A percentile compares a stretch with the other conserved stretches of the same genome.
phyloP scores from a whole-genome alignment of 2,888 invertebrate species.

The Seira ritae region DNA sequence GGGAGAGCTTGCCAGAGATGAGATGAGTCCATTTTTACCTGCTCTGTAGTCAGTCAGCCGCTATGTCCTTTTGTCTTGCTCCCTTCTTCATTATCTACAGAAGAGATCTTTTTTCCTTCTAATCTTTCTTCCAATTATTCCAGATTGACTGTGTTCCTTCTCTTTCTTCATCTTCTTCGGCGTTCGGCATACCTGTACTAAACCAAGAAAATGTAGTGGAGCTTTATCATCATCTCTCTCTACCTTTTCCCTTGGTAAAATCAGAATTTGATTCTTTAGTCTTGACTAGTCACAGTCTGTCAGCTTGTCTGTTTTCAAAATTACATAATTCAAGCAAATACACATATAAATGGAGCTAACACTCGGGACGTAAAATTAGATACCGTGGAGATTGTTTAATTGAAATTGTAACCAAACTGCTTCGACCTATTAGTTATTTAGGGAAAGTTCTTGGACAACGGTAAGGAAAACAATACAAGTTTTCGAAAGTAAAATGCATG shows the following conservation, averaged over 20 bases:
- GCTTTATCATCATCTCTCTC: neutral
- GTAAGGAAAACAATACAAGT: no score
- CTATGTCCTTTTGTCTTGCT: slow-evolving; percentile 51
- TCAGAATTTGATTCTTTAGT: neutral
- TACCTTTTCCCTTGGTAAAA: neutral
- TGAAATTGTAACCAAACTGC: no score
- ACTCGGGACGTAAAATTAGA: no score
- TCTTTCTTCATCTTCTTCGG: slow-evolving; percentile 20
- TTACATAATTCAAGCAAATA: no score
- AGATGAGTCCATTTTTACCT: slow-evolving; percentile 52
- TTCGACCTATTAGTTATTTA: no score
- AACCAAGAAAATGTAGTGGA: neutral
- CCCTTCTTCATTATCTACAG: slow-evolving; percentile 50
- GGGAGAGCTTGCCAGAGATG: slow-evolving; percentile 19
- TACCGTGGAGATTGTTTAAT: no score
- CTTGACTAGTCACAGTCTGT: neutral
- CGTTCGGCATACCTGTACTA: neutral
- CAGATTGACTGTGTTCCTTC: slow-evolving; percentile 47
- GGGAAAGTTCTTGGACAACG: no score
- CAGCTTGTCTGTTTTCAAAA: neutral
- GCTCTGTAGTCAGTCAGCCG: slow-evolving; percentile 28
- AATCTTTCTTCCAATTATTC: slow-evolving; percentile 35
- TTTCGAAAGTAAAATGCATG: no score
- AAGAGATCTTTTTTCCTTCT: slow-evolving; percentile 36
- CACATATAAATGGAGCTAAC: no score